Base-by-base conservation (phyloP, 2,888 invertebrate species). In the Ornithoptera priamus region DNA sequence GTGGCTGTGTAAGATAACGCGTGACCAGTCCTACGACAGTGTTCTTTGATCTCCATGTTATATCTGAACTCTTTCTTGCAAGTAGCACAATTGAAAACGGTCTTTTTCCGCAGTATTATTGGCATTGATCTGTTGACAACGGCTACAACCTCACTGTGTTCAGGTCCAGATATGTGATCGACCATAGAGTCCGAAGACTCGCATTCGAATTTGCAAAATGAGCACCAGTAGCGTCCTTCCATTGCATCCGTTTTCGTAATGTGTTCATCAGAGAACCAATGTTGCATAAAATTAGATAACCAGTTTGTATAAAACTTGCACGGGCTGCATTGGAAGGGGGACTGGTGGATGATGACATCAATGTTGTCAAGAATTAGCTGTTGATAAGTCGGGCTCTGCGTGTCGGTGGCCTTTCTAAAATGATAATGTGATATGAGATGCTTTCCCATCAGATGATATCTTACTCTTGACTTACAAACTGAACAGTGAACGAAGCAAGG, bases 401-500 rank as follows among this genome's bases (percentile, higher is more conserved):
- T 89, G 65, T 94, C 94, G 71, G 93, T 93, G 72, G 95, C 94
- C 80, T 96, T 96, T 72, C 96, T 94, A 78, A 96, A 96, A 85
- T 98, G 97, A 83, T 96, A 97, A 82, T 96, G 96, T 1, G 97
- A 97, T 77, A 97, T 95, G 71, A 98, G 92, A 88, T 97, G 97
- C 81, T 97, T 97, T 57, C 97, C 97, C 90, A 97, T 95, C 74
- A 95, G 87, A 77, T 94, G 93, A 8, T 93, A 93, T 70, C 94
- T 93, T 59, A 97, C 95, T 73, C 94, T 94, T 46, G 95, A 94
- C 70, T 94, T 94, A 79, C 97, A 97, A 62, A 96, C 95, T 65
- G 94, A 94, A 81, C 97, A 97, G 75, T 94, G 93, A 0, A 95
- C 89, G 69, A 94, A 94, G 70, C 93, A 92, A 66, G 94, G 92